Percentiles rank a stretch among this genome's conserved stretches.
phyloP scores from a whole-genome alignment of 2,888 invertebrate species.

The Coenonympha glycerion region DNA sequence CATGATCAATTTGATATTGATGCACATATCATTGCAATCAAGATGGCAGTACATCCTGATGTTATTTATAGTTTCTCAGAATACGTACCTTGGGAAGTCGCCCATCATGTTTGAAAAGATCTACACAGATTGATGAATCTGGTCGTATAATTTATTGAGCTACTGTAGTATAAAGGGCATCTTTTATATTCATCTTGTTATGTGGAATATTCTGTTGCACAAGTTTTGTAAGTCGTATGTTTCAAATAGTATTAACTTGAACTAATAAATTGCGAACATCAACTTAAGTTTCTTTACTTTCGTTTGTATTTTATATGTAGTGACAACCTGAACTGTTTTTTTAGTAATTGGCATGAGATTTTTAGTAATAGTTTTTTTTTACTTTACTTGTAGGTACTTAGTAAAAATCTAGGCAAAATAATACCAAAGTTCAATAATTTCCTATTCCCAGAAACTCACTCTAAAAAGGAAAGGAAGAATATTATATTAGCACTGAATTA shows the following conservation, averaged over 20 bases:
- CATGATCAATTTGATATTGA: constrained; percentile 7
- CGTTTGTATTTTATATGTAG: no score
- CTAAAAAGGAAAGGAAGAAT: not conserved
- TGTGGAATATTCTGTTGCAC: not conserved
- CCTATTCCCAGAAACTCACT: not conserved
- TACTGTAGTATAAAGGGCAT: no score
- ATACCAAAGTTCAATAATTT: no score
- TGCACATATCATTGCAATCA: not conserved
- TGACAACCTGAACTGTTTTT: no score
- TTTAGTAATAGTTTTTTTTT: no score
- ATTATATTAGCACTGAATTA: not conserved
- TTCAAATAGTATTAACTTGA: not conserved
- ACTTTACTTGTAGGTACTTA: no score
- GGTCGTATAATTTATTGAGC: not conserved
- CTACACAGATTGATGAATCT: not conserved
- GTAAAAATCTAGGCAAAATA: no score
- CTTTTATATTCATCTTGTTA: not conserved
- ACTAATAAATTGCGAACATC: no score
- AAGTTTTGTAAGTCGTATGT: not conserved
- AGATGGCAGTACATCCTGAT: not conserved
- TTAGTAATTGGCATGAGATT: no score
- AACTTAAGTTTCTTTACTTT: no score
- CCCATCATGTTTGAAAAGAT: not conserved
- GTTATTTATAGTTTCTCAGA: not conserved
- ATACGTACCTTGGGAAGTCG: not conserved